Conservation (phyloP, 2,888 invertebrate species). For the Cotesia congregata region DNA sequence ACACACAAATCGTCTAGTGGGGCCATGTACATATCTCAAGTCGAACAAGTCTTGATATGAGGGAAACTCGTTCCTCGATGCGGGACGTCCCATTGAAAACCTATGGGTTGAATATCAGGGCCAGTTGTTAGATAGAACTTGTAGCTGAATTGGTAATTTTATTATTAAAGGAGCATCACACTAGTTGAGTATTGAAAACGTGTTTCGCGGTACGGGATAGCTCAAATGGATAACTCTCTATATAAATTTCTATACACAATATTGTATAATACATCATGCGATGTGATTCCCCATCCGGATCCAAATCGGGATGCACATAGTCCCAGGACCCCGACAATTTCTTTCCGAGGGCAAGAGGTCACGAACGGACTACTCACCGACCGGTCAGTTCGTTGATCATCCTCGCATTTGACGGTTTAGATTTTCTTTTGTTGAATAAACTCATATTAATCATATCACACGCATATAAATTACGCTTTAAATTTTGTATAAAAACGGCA, state of each 20-base stretch:
- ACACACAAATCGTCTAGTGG: conserved; percentile 15
- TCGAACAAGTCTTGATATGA: conserved; percentile 25
- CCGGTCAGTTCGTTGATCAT: conserved; percentile 39
- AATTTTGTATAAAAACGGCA: no score
- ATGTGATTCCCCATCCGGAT: conserved; percentile 32
- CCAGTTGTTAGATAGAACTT: conserved; percentile 49
- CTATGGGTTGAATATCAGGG: conserved; percentile 50
- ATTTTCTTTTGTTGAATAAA: not conserved
- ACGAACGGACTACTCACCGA: conserved; percentile 43
- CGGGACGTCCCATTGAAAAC: conserved; percentile 50
- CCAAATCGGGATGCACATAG: conserved; percentile 33
- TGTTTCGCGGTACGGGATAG: conserved; percentile 60
- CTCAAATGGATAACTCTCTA: not conserved
- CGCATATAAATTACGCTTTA: not conserved
- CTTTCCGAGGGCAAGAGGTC: conserved; percentile 44
- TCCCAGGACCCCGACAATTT: conserved; percentile 36
- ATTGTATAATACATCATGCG: not conserved
- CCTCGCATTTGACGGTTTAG: conserved; percentile 22
- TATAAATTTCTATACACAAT: conserved; percentile 2
- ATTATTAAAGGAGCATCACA: conserved; percentile 46
- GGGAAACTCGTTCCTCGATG: conserved; percentile 45
- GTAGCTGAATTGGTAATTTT: conserved; percentile 56
- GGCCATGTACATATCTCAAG: conserved; percentile 26
- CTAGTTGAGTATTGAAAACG: conserved; percentile 51
- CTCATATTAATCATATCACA: not conserved